A percentile compares a stretch with the other conserved stretches of the same genome.
phyloP scores from a whole-genome alignment of 2,113 vertebrate genomes.

The Notothenia rossii region DNA sequence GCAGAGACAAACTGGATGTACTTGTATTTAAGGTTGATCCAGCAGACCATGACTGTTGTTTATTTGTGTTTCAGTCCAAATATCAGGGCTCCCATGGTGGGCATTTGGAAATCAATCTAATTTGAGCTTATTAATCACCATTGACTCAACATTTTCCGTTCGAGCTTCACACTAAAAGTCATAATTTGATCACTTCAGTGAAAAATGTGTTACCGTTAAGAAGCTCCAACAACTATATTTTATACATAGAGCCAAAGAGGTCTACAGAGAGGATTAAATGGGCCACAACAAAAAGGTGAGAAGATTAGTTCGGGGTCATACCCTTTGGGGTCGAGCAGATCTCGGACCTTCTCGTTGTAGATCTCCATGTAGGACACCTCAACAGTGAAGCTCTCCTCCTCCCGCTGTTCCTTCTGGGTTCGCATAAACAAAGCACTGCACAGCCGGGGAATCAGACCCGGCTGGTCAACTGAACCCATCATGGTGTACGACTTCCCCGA shows the following conservation, averaged over 20 bases:
- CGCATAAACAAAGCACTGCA: constrained; percentile 96
- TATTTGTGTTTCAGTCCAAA: not conserved
- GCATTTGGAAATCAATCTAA: not conserved
- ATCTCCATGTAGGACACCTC: constrained; percentile 99
- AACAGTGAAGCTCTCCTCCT: constrained; percentile 95
- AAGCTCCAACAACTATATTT: not conserved
- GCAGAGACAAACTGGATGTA: not conserved
- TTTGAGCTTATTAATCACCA: not conserved
- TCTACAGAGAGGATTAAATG: not conserved
- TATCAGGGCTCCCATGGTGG: too few relatives aligned
- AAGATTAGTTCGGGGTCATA: constrained; percentile 64
- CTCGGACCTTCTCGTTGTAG: constrained; percentile 98
- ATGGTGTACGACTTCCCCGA: constrained; percentile 99
- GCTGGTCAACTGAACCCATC: constrained; percentile 97
- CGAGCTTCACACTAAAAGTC: too few relatives aligned
- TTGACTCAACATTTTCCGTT: not conserved
- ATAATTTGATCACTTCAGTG: not conserved
- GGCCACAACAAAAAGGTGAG: not conserved
- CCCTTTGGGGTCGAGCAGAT: constrained; percentile 98
- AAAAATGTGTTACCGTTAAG: not conserved
- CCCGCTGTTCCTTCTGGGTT: constrained; percentile 90
- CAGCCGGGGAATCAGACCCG: constrained; percentile 94
- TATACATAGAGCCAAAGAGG: not conserved
- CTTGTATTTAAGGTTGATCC: not conserved
- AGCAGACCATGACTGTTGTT: not conserved